Base-by-base conservation (phyloP, 2,797 vertebrate genomes). In the Periophthalmus magnuspinnatus region DNA sequence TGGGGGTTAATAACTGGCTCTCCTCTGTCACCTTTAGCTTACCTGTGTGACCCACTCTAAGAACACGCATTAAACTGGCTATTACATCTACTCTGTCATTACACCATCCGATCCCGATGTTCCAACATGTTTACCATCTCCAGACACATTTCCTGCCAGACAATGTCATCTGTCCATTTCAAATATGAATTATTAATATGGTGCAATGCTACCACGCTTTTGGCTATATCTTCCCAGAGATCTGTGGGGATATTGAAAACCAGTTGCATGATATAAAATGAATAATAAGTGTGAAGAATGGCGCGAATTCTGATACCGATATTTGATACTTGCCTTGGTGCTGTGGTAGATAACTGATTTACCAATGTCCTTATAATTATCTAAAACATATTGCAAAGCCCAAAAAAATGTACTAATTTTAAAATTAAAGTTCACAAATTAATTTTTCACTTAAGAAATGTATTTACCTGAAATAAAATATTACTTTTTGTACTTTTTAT, bases 61-160 rank as follows among this genome's bases (percentile, higher is more conserved):
- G 79, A 83, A 84, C 83, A 75, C 60, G 75, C 76, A 84, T 89
- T 85, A 88, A 69, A 71, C 34, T 57, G 70, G 77, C 83, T 81
- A 89, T 88, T 86, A 82, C 76, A 84, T 84, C 81, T 61, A 71
- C 77, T 4, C 36, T 78, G 70, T 85, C 82, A 76, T 89, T 86
- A 88, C 75, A 84, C 75, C 71, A 85, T 87, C 81, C 81, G 84
- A 82, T 87, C 78, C 81, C 55, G 62, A 22, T 8, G 17, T 48
- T 75, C 62, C 57, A 72, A 77, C 75, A 75, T 78, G 68, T 84
- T 84, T 81, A 76, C 75, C 70, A 55, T 67, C 80, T 80, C 38
- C 16, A 48, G 72, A 83, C 68, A 79, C 75, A 83, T 89, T 83
- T 86, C 81, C 81, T 75, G 10, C 22, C 78, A 74, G 79, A 83